Evolutionary conservation across 2,113 vertebrate genomes (phyloP), one percentile per base, ranked within the genome.

Genomic region (Mormoops blainvillei): DNA sequence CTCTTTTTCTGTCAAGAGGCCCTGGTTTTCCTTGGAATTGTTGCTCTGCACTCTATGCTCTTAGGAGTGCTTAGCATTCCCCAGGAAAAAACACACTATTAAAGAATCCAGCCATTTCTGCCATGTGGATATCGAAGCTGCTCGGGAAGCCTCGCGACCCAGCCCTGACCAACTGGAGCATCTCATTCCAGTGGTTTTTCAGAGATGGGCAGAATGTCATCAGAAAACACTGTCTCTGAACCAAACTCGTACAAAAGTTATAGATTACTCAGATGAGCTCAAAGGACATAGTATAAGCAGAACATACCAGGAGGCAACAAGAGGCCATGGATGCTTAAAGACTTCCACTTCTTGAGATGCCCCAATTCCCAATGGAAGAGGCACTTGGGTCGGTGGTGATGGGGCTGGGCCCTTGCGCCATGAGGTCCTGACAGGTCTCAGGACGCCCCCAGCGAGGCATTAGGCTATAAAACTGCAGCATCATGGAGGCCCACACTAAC

Each of bases 151-250:
- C 74, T 77, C 7, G 8, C 56, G 48, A 68, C 18, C 45, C 33
- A 73, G 19, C 5, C 22, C 71, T 82, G 78, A 88, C 43, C 54
- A 77, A 18, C 0, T 16, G 16, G 13, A 87, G 38, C 33, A 43
- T 73, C 50, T 38, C 45, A 77, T 86, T 83, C 33, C 24, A 91
- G 28, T 90, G 18, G 28, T 52, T 77, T 50, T 54, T 77, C 67
- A 73, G 33, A 93, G 73, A 18, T n/a, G 26, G 31, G 71, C 18
- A 85, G 38, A 54, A 76, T 11, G 36, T 50, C 78, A 87, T 50
- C 45, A 74, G 68, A 96, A 92, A 92, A 78, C n/a, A 26, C 13
- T 10, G 26, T 68, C 54, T 89, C 80, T 92, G 84, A 95, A 87
- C 3, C 41, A 26, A 74, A 52, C 24, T 87, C 31, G 84, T 87